Evolutionary conservation across 1,140 invertebrate species (phyloP).

Genomic region (Bombyx mori): DNA sequence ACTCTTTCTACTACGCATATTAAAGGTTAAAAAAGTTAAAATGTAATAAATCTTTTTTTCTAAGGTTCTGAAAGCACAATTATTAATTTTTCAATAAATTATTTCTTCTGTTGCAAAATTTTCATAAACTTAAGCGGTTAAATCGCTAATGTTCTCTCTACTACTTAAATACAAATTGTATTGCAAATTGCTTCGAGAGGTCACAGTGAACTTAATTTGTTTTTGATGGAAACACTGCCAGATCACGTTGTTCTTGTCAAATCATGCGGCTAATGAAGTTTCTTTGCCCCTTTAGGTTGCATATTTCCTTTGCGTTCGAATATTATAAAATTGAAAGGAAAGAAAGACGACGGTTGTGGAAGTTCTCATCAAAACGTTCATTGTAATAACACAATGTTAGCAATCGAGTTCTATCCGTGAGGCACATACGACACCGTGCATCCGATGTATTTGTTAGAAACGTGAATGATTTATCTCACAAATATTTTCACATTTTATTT

Average conservation of each 20-base stretch:
- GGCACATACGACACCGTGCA: no score
- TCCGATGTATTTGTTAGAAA: no score
- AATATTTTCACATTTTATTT: no score
- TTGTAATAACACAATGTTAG: conserved; percentile 29
- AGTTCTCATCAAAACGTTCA: conserved; percentile 28
- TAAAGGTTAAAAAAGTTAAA: no score
- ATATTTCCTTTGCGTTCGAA: background rate
- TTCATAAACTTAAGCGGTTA: no score
- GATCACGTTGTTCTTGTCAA: conserved; percentile 48
- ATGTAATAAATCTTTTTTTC: no score
- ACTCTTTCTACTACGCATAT: no score
- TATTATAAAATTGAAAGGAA: background rate
- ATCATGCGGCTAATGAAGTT: conserved; percentile 56
- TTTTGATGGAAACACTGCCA: conserved; percentile 39
- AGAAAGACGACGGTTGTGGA: conserved; percentile 4
- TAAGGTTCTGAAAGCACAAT: no score
- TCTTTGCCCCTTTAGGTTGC: conserved; percentile 16
- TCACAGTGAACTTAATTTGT: conserved; percentile 45
- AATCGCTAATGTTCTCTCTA: no score
- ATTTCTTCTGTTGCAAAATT: no score
- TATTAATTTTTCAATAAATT: no score
- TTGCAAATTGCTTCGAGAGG: conserved; percentile 18
- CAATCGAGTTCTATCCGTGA: conserved; percentile 20
- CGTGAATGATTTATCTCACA: no score
- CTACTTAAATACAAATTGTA: conserved; percentile 16